Conservation (phyloP, 2,797 vertebrate species). For the Pipistrellus nathusii region DNA sequence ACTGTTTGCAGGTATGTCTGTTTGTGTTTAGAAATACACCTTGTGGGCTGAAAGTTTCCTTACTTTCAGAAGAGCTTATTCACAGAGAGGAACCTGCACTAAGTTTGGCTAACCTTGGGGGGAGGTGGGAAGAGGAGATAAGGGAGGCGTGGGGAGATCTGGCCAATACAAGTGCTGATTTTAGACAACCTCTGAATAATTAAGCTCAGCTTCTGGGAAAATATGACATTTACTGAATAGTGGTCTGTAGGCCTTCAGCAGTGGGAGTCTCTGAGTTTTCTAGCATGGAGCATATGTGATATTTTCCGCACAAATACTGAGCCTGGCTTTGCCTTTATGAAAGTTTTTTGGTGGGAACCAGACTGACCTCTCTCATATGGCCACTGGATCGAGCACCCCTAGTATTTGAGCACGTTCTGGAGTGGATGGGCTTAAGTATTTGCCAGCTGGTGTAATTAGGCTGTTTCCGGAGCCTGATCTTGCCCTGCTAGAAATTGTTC, state of each 20-base stretch:
- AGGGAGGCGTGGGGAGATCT: neutral
- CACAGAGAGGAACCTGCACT: neutral
- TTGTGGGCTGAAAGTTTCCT: neutral
- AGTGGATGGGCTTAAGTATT: neutral
- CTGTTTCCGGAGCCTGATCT: conserved; percentile 33
- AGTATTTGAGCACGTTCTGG: neutral
- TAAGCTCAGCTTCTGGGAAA: conserved; percentile 11
- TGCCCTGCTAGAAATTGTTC: conserved; percentile 45
- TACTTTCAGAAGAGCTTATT: neutral
- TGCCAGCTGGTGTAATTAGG: conserved; percentile 29
- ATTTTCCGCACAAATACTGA: conserved; percentile 52
- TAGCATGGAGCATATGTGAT: neutral
- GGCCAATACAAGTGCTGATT: neutral
- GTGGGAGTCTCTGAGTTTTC: neutral
- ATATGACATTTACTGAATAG: neutral
- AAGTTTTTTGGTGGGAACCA: conserved; percentile 6
- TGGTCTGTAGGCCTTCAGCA: neutral
- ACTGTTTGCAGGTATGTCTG: neutral
- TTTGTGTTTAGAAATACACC: conserved; percentile 47
- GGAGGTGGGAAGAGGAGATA: neutral
- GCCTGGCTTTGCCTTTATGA: conserved; percentile 57
- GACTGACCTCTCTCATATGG: conserved; percentile 30
- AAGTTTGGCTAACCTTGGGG: neutral
- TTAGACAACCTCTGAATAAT: neutral
- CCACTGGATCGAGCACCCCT: neutral